Base-by-base conservation (phyloP, 2,888 invertebrate species). In the Dryomyza anilis region DNA sequence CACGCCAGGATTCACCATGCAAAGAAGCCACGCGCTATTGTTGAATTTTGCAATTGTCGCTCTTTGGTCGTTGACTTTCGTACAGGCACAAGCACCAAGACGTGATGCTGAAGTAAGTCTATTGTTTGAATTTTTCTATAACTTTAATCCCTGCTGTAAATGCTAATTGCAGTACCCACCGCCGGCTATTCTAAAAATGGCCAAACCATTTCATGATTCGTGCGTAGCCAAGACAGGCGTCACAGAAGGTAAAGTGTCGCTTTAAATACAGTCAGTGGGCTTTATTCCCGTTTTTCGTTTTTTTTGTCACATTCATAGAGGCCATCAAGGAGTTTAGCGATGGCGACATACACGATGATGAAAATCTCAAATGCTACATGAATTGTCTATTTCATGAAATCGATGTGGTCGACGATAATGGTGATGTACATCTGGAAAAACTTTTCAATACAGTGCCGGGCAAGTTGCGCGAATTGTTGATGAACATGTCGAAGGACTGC, bases 301-400 rank as follows among this genome's bases (percentile, higher is more conserved):
- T 65, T 52, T 46, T 39, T 50, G 16, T 19, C 59, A 59, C 58
- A 55, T 48, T 14, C 7, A 2, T 19, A 82, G 83, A 72, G 60
- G 76, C 81, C 53, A 83, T 83, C 65, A 82, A 81, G 69, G 80
- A 82, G 69, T 83, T 83, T 66, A 83, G 83, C 64, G 83, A 83
- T 61, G 83, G 83, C 6, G 78, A 83, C 63, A 76, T 82, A 55
- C 83, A 82, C 62, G 83, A 83, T 14, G 82, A 83, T 60, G 80
- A 80, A 68, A 78, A 76, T 48, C 74, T 83, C 3, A 83, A 83
- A 70, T 83, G 83, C 66, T 83, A 83, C 61, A 83, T 83, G 83
- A 80, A 83, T 71, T 83, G 83, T 68, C 66, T 83, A 50, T 82
- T 83, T 64, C 79, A 83, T 63, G 80, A 83, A 67, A 74, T 80